phyloP scores from a whole-genome alignment of 2,113 vertebrate genomes.

The Ciconia stormi region DNA sequence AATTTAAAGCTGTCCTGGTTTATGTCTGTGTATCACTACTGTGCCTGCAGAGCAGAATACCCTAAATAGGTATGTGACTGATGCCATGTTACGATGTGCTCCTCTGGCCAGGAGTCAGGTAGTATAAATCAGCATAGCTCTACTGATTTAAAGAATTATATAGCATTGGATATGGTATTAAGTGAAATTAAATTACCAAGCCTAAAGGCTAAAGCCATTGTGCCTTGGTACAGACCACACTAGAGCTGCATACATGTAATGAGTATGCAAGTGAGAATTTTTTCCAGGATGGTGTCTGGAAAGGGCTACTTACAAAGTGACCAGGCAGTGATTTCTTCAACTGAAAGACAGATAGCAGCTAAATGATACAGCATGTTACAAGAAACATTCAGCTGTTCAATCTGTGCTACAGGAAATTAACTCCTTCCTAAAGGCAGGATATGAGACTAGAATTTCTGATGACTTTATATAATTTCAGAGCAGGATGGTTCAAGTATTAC shows the following conservation, averaged over 20 bases:
- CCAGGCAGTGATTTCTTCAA: neutral
- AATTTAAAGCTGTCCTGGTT: neutral
- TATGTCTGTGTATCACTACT: neutral
- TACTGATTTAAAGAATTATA: neutral
- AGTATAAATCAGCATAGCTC: neutral
- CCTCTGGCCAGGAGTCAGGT: neutral
- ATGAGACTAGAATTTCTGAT: neutral
- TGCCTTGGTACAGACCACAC: fast-evolving
- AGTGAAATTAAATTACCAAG: neutral
- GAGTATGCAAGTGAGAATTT: neutral
- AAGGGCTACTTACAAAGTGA: neutral
- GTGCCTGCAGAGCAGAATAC: neutral
- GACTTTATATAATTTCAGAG: neutral
- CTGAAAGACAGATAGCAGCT: neutral
- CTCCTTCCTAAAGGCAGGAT: neutral
- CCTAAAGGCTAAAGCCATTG: neutral
- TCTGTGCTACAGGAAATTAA: neutral
- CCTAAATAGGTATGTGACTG: neutral
- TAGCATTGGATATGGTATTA: neutral
- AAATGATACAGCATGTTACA: neutral
- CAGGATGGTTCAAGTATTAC: neutral
- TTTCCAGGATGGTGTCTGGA: neutral
- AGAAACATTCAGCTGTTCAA: neutral
- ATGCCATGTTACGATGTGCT: neutral
- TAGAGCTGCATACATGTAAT: neutral